Base-by-base conservation (phyloP, 2,888 invertebrate species). In the Schizotus pectinicornis region DNA sequence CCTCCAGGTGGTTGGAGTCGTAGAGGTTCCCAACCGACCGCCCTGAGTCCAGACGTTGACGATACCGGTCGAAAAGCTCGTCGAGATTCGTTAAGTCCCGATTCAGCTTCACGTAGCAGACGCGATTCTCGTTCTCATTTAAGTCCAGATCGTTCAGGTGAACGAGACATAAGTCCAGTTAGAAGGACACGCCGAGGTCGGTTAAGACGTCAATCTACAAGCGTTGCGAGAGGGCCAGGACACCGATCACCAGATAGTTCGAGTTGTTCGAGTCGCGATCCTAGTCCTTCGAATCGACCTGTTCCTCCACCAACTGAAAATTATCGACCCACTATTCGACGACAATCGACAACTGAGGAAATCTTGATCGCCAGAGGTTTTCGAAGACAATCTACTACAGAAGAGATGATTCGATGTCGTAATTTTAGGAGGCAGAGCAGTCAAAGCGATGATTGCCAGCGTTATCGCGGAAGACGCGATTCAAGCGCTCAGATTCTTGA, bases 271-370 rank as follows among this genome's bases (percentile, higher is more conserved):
- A 94, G 94, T 5, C 83, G 94, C 49, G 94, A 94, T 75, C 93
- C 92, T 1, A 93, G 93, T 72, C 95, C 94, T 0, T 89, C 91
- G 68, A 86, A 85, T 7, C 77, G 87, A 6, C 82, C 84, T 11
- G 62, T 52, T 43, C 69, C 84, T 30, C 81, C 80, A 0, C 76
- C 85, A 69, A 72, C 78, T 0, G 72, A 83, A 56, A 85, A 84
- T 38, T 82, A 88, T 69, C 83, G 90, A 35, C 91, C 92, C 6
- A 86, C 90, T 67, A 91, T 93, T 59, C 83, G 94, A 56, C 83
- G 94, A 56, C 94, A 94, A 80, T 94, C 94, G 30, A 94, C 94
- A 8, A 95, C 94, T 0, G 94, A 94, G 77, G 95, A 95, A 79
- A 95, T 95, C 70, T 81, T 95, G 36, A 94, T 94, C 71, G 92